Conservation (phyloP, 2,888 invertebrate genomes). For the Drosophila rubida region DNA sequence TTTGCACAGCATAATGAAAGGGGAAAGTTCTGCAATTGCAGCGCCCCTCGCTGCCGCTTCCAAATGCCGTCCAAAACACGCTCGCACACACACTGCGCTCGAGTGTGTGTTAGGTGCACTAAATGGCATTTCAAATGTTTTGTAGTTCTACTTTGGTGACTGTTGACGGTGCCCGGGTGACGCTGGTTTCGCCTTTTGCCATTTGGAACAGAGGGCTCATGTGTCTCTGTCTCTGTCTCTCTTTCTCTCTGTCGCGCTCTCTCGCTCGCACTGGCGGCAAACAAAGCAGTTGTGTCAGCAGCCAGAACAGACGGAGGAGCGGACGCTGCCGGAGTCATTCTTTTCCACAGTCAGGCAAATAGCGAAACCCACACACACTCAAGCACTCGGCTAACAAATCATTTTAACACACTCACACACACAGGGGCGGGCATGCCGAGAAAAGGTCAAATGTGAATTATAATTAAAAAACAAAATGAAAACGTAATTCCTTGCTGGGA, state of each 20-base stretch:
- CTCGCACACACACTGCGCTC: conserved; percentile 10
- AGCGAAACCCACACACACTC: conserved; percentile 12
- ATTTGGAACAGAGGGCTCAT: conserved; percentile 59
- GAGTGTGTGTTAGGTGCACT: conserved; percentile 65
- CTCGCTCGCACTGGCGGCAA: neutral
- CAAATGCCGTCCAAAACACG: conserved; percentile 55
- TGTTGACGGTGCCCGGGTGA: conserved; percentile 42
- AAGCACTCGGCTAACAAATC: conserved; percentile 21
- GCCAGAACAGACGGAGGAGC: conserved; percentile 4
- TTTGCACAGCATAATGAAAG: conserved; percentile 71
- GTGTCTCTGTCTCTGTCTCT: conserved; percentile 1
- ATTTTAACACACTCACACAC: conserved; percentile 23
- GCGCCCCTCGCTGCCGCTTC: conserved; percentile 73
- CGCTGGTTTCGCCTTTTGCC: conserved; percentile 75
- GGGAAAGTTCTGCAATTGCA: conserved; percentile 79
- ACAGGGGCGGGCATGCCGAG: conserved; percentile 4
- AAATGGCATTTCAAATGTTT: conserved; percentile 79
- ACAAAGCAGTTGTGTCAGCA: conserved; percentile 47
- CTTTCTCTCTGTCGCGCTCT: neutral
- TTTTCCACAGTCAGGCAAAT: conserved; percentile 31
- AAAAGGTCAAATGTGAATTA: conserved; percentile 60
- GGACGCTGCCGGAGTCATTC: conserved; percentile 34
- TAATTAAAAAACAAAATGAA: conserved; percentile 61
- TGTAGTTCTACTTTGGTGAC: conserved; percentile 73
- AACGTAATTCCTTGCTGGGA: conserved; percentile 63